Evolutionary conservation across 2,888 invertebrate species (phyloP).

Genomic region (Pachymerium ferrugineum): DNA sequence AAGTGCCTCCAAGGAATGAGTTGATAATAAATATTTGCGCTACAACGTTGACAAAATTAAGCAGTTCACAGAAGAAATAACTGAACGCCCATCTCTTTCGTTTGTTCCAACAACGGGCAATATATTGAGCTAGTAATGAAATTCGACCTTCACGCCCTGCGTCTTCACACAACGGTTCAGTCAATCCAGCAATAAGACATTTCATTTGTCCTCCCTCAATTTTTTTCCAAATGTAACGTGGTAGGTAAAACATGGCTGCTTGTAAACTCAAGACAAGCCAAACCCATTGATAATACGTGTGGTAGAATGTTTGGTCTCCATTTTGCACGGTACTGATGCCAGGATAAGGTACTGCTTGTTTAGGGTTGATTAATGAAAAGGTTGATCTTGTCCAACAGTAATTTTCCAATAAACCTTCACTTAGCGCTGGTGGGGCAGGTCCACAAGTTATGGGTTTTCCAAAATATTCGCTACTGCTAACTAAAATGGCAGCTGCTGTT

Average conservation of each 20-base stretch:
- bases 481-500: slow-evolving; percentile 40
- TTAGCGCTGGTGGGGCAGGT: not conserved
- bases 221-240: slow-evolving; percentile 44
- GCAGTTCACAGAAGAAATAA: slow-evolving; percentile 76
- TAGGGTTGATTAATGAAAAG: slow-evolving; percentile 64
- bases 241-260: slow-evolving; percentile 43
- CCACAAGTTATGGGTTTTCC: slow-evolving; percentile 41
- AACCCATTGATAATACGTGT: slow-evolving; percentile 47
- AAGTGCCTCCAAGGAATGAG: slow-evolving; percentile 42
- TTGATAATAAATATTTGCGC: slow-evolving; percentile 44
- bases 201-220: slow-evolving; percentile 42
- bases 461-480: slow-evolving; percentile 41
- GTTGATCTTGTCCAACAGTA: slow-evolving; percentile 96
- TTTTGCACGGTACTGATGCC: slow-evolving; percentile 52
- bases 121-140: slow-evolving; percentile 43
- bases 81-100: slow-evolving; percentile 49
- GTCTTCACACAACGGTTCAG: not conserved
- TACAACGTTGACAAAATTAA: slow-evolving; percentile 74
- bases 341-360: slow-evolving; percentile 49
- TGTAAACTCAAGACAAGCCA: slow-evolving; percentile 46
- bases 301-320: slow-evolving; percentile 48
- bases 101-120: slow-evolving; percentile 36
- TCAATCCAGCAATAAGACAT: slow-evolving; percentile 37
- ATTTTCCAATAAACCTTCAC: slow-evolving; percentile 75
- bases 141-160: not conserved